Evolutionary conservation across 2,113 vertebrate genomes (phyloP).

Genomic region (Etheostoma spectabile): DNA sequence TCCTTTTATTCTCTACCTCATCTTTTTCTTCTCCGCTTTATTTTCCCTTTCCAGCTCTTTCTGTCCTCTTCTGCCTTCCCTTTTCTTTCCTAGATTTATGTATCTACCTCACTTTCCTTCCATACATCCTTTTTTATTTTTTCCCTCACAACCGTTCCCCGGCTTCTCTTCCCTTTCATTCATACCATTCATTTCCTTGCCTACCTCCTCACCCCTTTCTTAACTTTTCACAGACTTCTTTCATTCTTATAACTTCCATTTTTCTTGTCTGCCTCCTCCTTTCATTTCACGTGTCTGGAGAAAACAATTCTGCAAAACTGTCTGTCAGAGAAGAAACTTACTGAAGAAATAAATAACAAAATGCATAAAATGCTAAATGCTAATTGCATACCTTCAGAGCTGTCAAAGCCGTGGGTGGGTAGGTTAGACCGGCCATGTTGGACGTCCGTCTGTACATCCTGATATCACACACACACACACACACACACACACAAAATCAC

Average conservation of each 20-base stretch:
- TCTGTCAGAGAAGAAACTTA: neutral
- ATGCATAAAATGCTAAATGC: no score
- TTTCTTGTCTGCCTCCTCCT: neutral
- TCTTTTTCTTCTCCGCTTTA: neutral
- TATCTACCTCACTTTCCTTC: neutral
- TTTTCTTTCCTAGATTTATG: no score
- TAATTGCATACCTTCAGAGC: constrained; percentile 90
- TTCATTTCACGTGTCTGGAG: neutral
- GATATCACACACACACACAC: constrained; percentile 48
- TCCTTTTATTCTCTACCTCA: no score
- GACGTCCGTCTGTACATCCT: constrained; percentile 99
- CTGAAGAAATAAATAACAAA: neutral
- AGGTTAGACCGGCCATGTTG: constrained; percentile 94
- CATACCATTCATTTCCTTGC: neutral
- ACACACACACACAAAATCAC: constrained; percentile 15
- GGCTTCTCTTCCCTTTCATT: neutral
- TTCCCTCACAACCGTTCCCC: neutral
- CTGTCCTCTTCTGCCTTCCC: neutral
- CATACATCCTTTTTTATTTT: neutral
- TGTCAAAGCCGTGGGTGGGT: constrained; percentile 91
- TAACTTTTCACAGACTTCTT: neutral
- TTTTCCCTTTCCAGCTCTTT: neutral
- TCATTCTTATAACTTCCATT: neutral
- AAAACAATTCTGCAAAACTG: neutral
- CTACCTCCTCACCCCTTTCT: neutral